phyloP scores from a whole-genome alignment of 1,140 invertebrate species.

The Antheraea pernyi region DNA sequence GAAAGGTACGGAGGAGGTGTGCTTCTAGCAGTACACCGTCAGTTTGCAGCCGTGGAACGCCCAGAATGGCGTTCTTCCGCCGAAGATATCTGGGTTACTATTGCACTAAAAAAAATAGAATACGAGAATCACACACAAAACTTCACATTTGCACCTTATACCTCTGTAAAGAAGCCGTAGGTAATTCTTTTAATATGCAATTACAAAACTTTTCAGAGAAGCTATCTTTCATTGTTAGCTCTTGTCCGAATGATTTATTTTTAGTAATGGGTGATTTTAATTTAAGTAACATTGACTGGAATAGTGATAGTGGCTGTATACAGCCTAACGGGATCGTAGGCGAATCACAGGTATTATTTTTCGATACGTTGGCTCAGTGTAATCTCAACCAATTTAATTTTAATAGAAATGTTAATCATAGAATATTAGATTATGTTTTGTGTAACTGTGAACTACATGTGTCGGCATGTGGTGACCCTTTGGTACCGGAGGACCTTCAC shows the following conservation, averaged over 20 bases:
- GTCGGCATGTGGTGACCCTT: conserved; percentile 2
- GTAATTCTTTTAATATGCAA: conserved; percentile 22
- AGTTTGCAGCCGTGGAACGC: conserved; percentile 13
- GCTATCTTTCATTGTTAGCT: conserved; percentile 18
- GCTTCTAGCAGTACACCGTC: conserved; percentile 19
- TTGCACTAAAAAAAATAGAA: conserved; percentile 3
- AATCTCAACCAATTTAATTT: conserved; percentile 18
- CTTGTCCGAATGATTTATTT: conserved; percentile 20
- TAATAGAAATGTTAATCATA: conserved; percentile 6
- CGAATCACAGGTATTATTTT: conserved; percentile 9
- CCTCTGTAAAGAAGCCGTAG: conserved; percentile 20
- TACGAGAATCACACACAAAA: conserved; percentile 3
- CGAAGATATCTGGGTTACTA: conserved; percentile 29
- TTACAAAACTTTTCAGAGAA: conserved; percentile 20
- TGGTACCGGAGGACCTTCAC: conserved; percentile 15
- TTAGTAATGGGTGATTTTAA: conserved; percentile 13
- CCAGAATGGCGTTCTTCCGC: conserved; percentile 28
- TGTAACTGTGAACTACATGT: conserved; percentile 7
- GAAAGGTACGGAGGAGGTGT: conserved; percentile 18
- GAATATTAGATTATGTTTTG: conserved; percentile 13
- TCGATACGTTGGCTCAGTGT: conserved; percentile 17
- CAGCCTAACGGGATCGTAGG: conserved; percentile 5
- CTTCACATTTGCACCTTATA: conserved; percentile 27
- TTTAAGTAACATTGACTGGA: conserved; percentile 10
- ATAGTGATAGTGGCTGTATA: neutral